Evolutionary conservation across 2,888 invertebrate species (phyloP).

Genomic region (Eristalis intricaria): DNA sequence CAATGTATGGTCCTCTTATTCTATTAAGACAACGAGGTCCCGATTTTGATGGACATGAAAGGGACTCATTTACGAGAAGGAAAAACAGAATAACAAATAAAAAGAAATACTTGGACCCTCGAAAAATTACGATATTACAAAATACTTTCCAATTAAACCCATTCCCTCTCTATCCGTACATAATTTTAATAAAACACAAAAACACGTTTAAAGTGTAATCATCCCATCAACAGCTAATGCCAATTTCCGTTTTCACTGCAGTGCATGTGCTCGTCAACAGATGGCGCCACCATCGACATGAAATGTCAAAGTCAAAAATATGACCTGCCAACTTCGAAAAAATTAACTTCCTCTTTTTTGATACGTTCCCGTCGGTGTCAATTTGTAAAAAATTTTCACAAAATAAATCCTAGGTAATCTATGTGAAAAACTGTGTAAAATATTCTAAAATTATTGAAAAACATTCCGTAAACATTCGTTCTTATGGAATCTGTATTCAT

Average conservation of each 20-base stretch:
- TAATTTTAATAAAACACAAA: neutral
- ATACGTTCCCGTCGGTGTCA: slow-evolving; percentile 81
- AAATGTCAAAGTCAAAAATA: slow-evolving; percentile 64
- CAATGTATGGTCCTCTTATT: too few relatives aligned
- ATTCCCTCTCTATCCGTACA: too few relatives aligned
- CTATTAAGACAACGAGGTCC: too few relatives aligned
- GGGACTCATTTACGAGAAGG: too few relatives aligned
- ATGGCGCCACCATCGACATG: neutral
- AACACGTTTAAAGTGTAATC: neutral
- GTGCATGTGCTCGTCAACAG: neutral
- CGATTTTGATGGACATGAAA: too few relatives aligned
- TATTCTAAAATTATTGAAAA: slow-evolving; percentile 34
- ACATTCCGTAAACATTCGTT: slow-evolving; percentile 13
- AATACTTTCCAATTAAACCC: too few relatives aligned
- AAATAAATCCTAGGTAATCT: slow-evolving; percentile 81
- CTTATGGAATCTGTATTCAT: slow-evolving; percentile 32
- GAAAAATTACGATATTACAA: too few relatives aligned
- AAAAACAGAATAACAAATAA: too few relatives aligned
- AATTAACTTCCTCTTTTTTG: slow-evolving; percentile 81
- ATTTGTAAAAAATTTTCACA: slow-evolving; percentile 80
- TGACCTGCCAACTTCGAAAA: slow-evolving; percentile 76
- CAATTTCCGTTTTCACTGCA: slow-evolving; percentile 15
- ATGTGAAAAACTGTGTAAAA: slow-evolving; percentile 73
- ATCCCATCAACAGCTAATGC: neutral
- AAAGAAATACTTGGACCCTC: too few relatives aligned